Evolutionary conservation across 2,888 invertebrate genomes (phyloP).

Genomic region (Ommatoiulus sabulosus): DNA sequence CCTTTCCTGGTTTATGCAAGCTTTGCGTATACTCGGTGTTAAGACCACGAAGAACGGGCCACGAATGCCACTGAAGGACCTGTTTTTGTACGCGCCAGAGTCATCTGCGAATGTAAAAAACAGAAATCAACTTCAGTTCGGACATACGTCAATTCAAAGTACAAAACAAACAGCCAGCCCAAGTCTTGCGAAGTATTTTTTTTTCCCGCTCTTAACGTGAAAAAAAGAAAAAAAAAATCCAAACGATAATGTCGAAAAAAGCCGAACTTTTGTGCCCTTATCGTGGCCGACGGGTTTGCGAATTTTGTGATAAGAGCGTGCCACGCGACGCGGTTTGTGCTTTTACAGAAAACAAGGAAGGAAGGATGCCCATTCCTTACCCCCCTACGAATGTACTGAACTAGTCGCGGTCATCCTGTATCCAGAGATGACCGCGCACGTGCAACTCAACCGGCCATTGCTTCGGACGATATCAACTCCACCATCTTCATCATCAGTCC

Average conservation of each 20-base stretch:
- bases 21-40: neutral
- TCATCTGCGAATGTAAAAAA: neutral
- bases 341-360: neutral
- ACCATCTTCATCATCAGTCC: conserved; percentile 6
- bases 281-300: neutral
- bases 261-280: conserved; percentile 28
- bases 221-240: neutral
- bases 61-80: neutral
- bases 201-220: neutral
- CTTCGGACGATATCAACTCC: neutral
- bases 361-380: neutral
- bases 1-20: conserved; percentile 16
- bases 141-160: neutral
- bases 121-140: neutral
- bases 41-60: conserved; percentile 14
- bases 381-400: neutral
- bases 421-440: neutral
- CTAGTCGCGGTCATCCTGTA: neutral
- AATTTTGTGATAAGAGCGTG: conserved; percentile 18
- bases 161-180: conserved; percentile 34
- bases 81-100: neutral
- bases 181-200: conserved; percentile 28
- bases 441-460: neutral
- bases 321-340: neutral
- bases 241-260: neutral